A percentile compares a stretch with the other conserved stretches of the same genome.
Conservation (phyloP, 2,888 invertebrate genomes). For the Notodonta dromedarius region DNA sequence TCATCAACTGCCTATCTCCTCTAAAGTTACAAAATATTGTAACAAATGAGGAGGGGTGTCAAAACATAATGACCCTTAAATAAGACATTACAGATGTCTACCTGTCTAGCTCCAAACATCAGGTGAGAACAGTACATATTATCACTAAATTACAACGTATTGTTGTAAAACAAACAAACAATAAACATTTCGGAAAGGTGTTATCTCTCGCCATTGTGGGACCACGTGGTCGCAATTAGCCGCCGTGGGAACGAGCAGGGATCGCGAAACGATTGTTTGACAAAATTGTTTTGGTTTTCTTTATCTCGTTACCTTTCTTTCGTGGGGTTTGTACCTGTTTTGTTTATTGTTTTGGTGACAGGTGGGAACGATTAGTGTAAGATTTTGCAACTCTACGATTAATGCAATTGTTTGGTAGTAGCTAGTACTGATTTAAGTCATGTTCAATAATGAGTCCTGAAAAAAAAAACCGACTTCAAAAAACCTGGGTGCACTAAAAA, state of each 20-base stretch:
- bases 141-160: background rate
- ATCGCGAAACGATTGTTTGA: conserved; percentile 1
- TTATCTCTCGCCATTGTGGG: background rate
- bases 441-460: too few relatives aligned
- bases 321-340: background rate
- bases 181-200: conserved; percentile 5
- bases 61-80: background rate
- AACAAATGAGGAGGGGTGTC: background rate
- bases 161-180: conserved; percentile 7
- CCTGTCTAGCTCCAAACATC: background rate
- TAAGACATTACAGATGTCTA: background rate
- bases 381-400: too few relatives aligned
- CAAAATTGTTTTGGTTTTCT: background rate
- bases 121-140: background rate
- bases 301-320: conserved; percentile 2
- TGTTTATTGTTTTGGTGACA: background rate
- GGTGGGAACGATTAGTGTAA: background rate
- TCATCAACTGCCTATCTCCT: too few relatives aligned
- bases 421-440: too few relatives aligned
- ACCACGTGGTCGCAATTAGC: conserved; percentile 5
- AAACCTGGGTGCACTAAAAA: too few relatives aligned
- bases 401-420: too few relatives aligned
- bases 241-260: conserved; percentile 2
- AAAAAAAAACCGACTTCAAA: too few relatives aligned
- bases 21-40: too few relatives aligned